Evolutionary conservation across 1,140 invertebrate species (phyloP), one percentile per base, ranked within the genome.

Genomic region (Episyrphus balteatus): DNA sequence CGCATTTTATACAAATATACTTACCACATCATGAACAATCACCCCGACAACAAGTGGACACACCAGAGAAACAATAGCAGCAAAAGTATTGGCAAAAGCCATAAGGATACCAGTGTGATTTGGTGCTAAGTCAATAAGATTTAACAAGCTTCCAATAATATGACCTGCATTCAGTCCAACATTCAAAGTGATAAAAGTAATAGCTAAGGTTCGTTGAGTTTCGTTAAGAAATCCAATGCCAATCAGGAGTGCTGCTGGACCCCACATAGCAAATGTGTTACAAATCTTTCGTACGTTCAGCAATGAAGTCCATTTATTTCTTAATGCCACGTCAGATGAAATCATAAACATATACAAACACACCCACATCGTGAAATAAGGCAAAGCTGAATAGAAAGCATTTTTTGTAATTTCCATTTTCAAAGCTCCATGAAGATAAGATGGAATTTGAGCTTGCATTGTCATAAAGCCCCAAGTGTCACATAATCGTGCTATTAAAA

Each of bases 401-500:
- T 64, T 21, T 55, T 70, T 51, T 56, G 62, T 3, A 64, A 62
- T 13, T 77, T 62, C 50, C 78, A 83, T 10, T 73, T 75, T 12
- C 85, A 61, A 0, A 64, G 74, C 12, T 86, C 64, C 9, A 88
- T 55, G 2, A 80, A 78, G 3, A 76, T 45, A 98, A 1, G 80
- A 85, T 1, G 95, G 94, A 56, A 98, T 82, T 68, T 92, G 82
- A 0, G 90, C 93, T 18, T 97, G 73, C 33, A 98, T 73, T 7
- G 88, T 94, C 76, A 92, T 95, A 66, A 90, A 93, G 2, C 90
- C 91, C 92, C 91, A 97, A 61, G 91, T 92, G 59, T 93, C 85
- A 0, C 87, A 82, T 58, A 86, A 85, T 60, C 96, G 90, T 0
- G 79, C 80, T 1, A 89, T 71, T 14, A 90, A 75, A 9, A 94